Evolutionary conservation across 2,113 vertebrate species (phyloP), one percentile per base, ranked within the genome.

Genomic region (Calyptomena viridis): DNA sequence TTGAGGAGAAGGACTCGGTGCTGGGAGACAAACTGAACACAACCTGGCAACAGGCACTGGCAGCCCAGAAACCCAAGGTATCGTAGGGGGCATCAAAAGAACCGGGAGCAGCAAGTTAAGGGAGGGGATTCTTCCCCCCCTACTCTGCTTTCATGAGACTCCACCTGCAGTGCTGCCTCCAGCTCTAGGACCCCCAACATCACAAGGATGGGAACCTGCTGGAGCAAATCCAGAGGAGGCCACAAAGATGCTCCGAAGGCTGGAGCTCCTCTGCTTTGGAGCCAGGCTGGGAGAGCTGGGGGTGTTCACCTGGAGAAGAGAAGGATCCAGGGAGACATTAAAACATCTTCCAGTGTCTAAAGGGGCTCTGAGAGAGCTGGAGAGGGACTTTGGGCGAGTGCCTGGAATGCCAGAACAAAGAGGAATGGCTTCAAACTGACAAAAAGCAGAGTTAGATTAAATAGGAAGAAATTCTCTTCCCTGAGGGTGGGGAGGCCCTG

Each of bases 401-500:
- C 13, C 1, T 21, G 49, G 14, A 47, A 52, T 4, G n/a, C 16
- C 5, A 79, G 44, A 21, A 59, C 5, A 4, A 6, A 16, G 17
- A 5, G 33, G 7, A 27, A 60, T 27, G 59, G 30, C 10, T 66
- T 60, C 3, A 4, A 2, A 15, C 5, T 35, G 21, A 3, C 20
- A 46, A 20, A 31, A 9, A 11, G 28, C 7, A 13, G 31, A 18
- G 12, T 0, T 39, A 2, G 37, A 4, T 21, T 19, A 30, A 20
- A 18, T 18, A 17, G 50, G 28, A 2, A 25, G 28, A 25, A 39
- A 66, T 39, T 39, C 0, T 6, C 39, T 11, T 2, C 58, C 40
- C 8, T 0, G 22, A 69, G 22, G 21, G 8, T 69, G n/a, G 5
- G 0, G 0, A 76, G 22, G 8, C 4, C 11, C 21, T 35, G 40